Evolutionary conservation across 2,797 vertebrate genomes (phyloP).

Genomic region (Dallia pectoralis): DNA sequence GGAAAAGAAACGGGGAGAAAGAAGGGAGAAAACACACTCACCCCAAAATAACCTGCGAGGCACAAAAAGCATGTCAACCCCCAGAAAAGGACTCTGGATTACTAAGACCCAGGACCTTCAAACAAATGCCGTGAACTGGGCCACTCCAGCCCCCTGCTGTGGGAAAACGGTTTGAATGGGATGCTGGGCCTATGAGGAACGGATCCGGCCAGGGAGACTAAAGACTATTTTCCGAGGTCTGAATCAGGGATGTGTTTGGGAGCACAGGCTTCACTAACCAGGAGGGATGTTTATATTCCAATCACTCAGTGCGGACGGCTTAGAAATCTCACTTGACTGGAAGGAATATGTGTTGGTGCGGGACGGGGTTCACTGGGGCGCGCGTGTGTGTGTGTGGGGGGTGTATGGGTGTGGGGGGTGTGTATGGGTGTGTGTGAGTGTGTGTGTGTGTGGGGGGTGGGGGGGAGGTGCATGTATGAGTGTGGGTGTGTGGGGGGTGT

Average conservation of each 20-base stretch:
- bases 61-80: conserved; percentile 32
- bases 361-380: neutral
- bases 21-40: conserved; percentile 16
- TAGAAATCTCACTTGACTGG: conserved; percentile 6
- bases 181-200: conserved; percentile 52
- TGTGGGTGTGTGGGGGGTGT: no score
- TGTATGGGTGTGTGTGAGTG: neutral
- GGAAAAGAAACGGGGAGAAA: conserved; percentile 2
- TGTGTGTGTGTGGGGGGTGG: neutral
- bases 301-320: conserved; percentile 16
- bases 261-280: conserved; percentile 38
- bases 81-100: conserved; percentile 51
- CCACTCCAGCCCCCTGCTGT: conserved; percentile 61
- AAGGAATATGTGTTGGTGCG: conserved; percentile 10
- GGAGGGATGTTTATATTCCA: conserved; percentile 48
- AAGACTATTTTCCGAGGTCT: conserved; percentile 49
- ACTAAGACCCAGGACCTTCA: conserved; percentile 45
- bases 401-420: no score
- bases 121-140: conserved; percentile 56
- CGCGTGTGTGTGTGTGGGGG: neutral
- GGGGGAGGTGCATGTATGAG: no score
- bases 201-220: conserved; percentile 47
- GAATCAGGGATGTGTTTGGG: conserved; percentile 52
- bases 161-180: conserved; percentile 70
- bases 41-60: conserved; percentile 35